A percentile compares a stretch with the other conserved stretches of the same genome.
These are phyloP conservation scores for Slavum lentiscoides DNA, from an alignment of 2,888 invertebrate genomes.

Conservation along the genomic window DNA sequence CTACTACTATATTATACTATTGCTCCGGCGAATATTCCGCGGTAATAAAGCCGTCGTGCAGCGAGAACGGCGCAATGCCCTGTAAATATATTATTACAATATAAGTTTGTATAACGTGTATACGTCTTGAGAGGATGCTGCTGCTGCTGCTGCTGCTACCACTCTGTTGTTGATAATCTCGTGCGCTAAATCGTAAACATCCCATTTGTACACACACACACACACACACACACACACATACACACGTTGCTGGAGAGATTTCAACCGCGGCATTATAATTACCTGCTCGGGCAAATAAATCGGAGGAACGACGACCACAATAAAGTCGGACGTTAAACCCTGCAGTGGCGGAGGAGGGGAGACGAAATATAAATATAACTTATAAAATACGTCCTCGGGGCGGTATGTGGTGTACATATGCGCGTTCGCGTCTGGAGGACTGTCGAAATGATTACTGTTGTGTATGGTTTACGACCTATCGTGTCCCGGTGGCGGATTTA, in stretches of 20 bases:
- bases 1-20: too few relatives aligned
- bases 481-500: background rate
- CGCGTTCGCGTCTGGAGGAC: conserved; percentile 9
- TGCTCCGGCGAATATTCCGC: conserved; percentile 15
- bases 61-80: background rate
- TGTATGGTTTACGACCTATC: conserved; percentile 30
- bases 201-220: conserved; percentile 1
- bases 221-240: background rate
- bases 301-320: conserved; percentile 15
- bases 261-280: conserved; percentile 22
- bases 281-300: conserved; percentile 34
- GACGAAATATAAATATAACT: background rate
- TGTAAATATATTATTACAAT: background rate
- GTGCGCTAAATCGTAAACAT: conserved; percentile 43
- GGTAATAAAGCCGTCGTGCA: conserved; percentile 34
- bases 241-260: background rate
- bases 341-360: too few relatives aligned
- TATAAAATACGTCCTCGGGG: conserved; percentile 22
- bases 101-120: too few relatives aligned
- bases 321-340: conserved; percentile 27
- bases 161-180: background rate
- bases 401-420: background rate
- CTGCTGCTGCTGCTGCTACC: too few relatives aligned
- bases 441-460: conserved; percentile 42
- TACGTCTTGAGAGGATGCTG: too few relatives aligned